These are phyloP conservation scores for Tenualosa ilisha DNA, from an alignment of 2,797 vertebrate genomes.

Conservation along the genomic window DNA sequence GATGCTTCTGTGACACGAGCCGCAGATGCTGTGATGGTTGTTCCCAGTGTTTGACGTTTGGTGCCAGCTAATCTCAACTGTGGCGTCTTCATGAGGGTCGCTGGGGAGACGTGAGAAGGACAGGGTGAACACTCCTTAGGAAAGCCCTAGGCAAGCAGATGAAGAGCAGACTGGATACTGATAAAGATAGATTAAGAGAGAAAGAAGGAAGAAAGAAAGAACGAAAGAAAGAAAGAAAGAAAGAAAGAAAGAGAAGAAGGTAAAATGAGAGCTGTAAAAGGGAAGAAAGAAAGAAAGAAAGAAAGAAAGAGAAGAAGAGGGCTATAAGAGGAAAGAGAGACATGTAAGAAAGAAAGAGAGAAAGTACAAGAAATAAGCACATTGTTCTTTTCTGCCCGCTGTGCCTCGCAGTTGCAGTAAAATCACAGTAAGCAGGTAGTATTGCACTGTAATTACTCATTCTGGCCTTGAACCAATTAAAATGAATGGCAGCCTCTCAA, in stretches of 20 bases:
- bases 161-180: background rate
- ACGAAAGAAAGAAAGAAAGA: background rate
- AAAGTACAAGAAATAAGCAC: background rate
- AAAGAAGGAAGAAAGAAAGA: background rate
- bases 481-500: slow-evolving; percentile 34
- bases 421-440: background rate
- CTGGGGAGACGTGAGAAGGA: background rate
- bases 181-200: background rate
- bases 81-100: background rate
- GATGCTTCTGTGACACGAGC: background rate
- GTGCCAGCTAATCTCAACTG: background rate
- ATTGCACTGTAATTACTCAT: background rate
- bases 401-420: background rate
- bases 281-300: background rate
- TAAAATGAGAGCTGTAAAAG: background rate
- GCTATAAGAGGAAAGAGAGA: background rate
- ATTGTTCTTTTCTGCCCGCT: background rate
- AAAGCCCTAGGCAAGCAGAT: background rate
- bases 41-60: background rate
- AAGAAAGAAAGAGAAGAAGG: background rate
- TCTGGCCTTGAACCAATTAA: slow-evolving; percentile 35
- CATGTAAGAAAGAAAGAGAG: background rate
- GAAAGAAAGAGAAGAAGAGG: background rate
- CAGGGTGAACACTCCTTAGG: background rate
- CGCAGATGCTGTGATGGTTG: background rate